These are phyloP conservation scores for Megalonaias nervosa DNA, from an alignment of 1,140 invertebrate genomes.

Conservation along the genomic window DNA sequence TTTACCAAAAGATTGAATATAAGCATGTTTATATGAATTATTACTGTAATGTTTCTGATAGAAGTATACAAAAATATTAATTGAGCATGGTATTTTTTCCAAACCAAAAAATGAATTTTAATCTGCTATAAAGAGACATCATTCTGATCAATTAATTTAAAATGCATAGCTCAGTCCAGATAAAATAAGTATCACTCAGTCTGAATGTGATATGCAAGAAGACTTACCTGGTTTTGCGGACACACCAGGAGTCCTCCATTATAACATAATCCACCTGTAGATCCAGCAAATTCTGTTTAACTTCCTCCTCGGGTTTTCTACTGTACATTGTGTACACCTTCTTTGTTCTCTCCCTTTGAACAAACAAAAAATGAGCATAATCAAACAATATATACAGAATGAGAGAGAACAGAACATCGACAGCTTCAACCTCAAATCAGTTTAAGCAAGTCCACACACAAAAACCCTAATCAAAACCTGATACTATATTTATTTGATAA, in stretches of 20 bases:
- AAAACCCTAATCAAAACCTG: too few species aligned
- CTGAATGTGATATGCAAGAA: neutral
- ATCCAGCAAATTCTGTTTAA: constrained; percentile 66
- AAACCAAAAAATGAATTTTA: neutral
- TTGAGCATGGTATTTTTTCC: neutral
- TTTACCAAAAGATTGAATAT: too few species aligned
- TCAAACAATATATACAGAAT: too few species aligned
- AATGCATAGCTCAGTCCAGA: too few species aligned
- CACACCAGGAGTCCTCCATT: constrained; percentile 73
- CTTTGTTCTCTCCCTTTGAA: constrained; percentile 78
- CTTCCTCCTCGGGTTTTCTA: constrained; percentile 67
- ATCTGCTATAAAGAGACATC: neutral
- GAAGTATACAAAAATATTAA: neutral
- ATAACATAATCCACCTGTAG: constrained; percentile 71
- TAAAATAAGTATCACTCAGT: too few species aligned
- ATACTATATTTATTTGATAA: too few species aligned
- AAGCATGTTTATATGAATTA: too few species aligned
- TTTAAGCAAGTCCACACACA: too few species aligned
- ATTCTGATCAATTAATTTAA: neutral
- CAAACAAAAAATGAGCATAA: constrained; percentile 32
- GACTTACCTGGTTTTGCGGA: constrained; percentile 75
- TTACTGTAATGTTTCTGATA: too few species aligned
- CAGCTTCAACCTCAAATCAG: too few species aligned
- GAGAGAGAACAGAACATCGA: too few species aligned
- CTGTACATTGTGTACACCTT: constrained; percentile 75